Evolutionary conservation across 53 echinoderm and acorn worm species (phyloP).

Genomic region (Luidia sarsii): DNA sequence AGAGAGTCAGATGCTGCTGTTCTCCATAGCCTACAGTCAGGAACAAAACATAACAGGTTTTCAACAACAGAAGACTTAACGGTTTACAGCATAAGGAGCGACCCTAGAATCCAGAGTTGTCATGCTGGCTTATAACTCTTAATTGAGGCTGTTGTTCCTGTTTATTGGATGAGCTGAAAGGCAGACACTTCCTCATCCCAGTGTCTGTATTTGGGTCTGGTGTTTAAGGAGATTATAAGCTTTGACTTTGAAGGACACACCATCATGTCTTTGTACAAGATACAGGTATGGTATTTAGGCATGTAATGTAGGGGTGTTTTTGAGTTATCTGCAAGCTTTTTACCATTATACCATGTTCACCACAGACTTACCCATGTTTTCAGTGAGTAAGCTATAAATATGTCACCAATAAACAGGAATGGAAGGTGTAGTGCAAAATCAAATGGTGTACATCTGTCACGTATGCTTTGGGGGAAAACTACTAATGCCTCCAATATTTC

Average conservation of each 20-base stretch:
- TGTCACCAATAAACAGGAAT: no score
- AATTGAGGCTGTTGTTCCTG: neutral
- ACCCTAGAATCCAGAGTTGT: no score
- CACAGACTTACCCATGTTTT: no score
- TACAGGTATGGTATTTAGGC: constrained; percentile 13
- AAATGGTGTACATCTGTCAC: no score
- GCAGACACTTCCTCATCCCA: neutral
- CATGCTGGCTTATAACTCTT: no score
- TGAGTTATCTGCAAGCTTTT: neutral
- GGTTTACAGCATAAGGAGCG: no score
- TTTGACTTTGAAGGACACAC: neutral
- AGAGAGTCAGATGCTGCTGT: neutral
- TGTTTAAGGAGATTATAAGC: neutral
- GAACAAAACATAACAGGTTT: neutral
- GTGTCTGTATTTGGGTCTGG: neutral
- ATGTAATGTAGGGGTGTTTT: neutral
- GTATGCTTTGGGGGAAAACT: no score
- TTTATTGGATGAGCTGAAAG: neutral
- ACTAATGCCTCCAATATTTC: no score
- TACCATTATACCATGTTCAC: no score
- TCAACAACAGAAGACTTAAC: neutral
- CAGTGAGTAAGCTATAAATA: no score
- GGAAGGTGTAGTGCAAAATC: no score
- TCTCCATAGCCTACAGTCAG: neutral
- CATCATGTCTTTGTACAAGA: constrained; percentile 6